Conservation (phyloP, 2,888 invertebrate species). For the Steinernema carpocapsae region DNA sequence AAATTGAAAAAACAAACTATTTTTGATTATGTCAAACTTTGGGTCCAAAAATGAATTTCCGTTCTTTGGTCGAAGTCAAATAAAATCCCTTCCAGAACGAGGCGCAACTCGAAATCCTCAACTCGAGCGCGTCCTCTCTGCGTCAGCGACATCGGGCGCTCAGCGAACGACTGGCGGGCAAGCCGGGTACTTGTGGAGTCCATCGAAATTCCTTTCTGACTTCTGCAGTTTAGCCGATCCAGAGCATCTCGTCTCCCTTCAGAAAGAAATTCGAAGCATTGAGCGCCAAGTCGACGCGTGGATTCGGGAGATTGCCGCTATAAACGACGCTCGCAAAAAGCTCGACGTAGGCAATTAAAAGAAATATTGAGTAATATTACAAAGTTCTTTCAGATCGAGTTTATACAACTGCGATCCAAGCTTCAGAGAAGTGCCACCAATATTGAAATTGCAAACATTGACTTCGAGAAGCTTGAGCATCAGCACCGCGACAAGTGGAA, state of each 20-base stretch:
- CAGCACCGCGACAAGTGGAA: slow-evolving; percentile 57
- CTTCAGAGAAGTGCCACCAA: slow-evolving; percentile 63
- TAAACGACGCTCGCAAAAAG: slow-evolving; percentile 59
- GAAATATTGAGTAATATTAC: no score
- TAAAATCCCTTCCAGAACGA: slow-evolving; percentile 52
- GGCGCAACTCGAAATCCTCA: slow-evolving; percentile 63
- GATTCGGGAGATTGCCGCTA: slow-evolving; percentile 64
- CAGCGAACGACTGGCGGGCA: slow-evolving; percentile 50
- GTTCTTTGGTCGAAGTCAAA: not conserved
- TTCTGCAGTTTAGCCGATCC: slow-evolving; percentile 43
- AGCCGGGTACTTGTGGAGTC: slow-evolving; percentile 39
- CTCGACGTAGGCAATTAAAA: slow-evolving; percentile 55
- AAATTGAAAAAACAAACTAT: no score
- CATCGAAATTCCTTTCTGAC: not conserved
- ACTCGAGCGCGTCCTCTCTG: slow-evolving; percentile 59
- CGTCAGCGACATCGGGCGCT: slow-evolving; percentile 59
- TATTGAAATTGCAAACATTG: slow-evolving; percentile 63
- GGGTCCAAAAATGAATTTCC: no score
- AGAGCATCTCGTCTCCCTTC: slow-evolving; percentile 42
- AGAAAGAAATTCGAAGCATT: slow-evolving; percentile 49
- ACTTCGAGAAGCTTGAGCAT: slow-evolving; percentile 61
- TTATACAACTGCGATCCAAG: slow-evolving; percentile 58
- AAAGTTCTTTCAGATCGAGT: slow-evolving; percentile 56
- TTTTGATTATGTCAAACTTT: no score
- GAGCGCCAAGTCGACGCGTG: slow-evolving; percentile 60